A percentile compares a stretch with the other conserved stretches of the same genome.
Evolutionary conservation across 2,113 vertebrate genomes (phyloP).

Genomic region (Scatophagus argus): DNA sequence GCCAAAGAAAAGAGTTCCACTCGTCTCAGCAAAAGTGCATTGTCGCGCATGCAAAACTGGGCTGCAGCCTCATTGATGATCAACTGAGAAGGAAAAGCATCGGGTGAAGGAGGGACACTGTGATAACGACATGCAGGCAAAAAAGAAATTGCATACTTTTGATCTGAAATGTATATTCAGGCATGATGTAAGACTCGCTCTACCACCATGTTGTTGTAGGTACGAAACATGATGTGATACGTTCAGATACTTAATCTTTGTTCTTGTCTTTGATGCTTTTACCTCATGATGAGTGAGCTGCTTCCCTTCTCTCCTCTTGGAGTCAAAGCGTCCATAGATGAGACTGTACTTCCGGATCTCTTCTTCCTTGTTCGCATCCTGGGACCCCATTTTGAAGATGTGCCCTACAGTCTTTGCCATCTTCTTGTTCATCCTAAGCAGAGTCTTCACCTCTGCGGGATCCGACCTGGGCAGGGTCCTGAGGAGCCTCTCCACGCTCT

Average conservation of each 20-base stretch:
- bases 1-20: conserved; percentile 97
- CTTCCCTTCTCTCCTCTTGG: conserved; percentile 94
- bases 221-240: not conserved
- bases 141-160: not conserved
- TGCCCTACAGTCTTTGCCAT: conserved; percentile 93
- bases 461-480: conserved; percentile 89
- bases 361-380: conserved; percentile 91
- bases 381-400: conserved; percentile 92
- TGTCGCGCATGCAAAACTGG: conserved; percentile 96
- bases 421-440: conserved; percentile 96
- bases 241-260: conserved; percentile 7
- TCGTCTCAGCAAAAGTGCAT: conserved; percentile 91
- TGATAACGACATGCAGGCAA: not conserved
- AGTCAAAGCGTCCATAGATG: conserved; percentile 95
- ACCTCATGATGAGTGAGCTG: conserved; percentile 97
- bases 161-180: not conserved
- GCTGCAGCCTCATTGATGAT: conserved; percentile 97
- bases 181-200: not conserved
- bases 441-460: conserved; percentile 86
- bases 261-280: conserved; percentile 54
- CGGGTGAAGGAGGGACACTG: conserved; percentile 22
- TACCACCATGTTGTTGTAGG: not conserved
- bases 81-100: conserved; percentile 83
- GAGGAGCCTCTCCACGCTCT: conserved; percentile 91
- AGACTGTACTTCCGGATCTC: conserved; percentile 96